A percentile compares a stretch with the other conserved stretches of the same genome.
Evolutionary conservation across 92 coral and sea anemone species (phyloP).

Genomic region (Bergia puertoricense): DNA sequence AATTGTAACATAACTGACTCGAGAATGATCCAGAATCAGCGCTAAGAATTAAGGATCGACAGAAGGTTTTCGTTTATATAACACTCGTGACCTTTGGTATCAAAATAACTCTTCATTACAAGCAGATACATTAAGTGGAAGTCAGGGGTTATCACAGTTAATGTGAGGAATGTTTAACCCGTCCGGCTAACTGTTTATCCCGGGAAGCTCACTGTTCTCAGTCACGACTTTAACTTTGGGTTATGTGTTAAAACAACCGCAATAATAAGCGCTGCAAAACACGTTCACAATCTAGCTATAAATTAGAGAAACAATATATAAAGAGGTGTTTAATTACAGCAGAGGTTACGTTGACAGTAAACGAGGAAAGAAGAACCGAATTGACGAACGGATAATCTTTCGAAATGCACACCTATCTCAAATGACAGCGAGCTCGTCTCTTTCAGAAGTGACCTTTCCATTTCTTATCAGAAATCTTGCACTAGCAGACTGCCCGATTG

Average conservation of each 20-base stretch:
- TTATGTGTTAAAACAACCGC: not conserved
- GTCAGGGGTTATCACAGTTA: constrained; percentile 4
- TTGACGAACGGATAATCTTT: not conserved
- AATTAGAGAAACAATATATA: not conserved
- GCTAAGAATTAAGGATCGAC: not conserved
- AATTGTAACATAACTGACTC: not conserved
- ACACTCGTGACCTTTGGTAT: constrained; percentile 16
- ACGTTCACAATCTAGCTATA: not conserved
- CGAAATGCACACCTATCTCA: not conserved
- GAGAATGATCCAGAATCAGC: constrained; percentile 1
- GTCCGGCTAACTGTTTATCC: not conserved
- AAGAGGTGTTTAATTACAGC: not conserved
- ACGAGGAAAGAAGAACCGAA: not conserved
- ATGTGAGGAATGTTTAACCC: not conserved
- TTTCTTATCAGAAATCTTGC: constrained; percentile 18
- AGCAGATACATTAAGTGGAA: not conserved
- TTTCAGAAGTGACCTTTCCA: not conserved
- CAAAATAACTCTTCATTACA: constrained; percentile 1
- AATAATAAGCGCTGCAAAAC: not conserved
- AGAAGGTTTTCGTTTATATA: constrained; percentile 10
- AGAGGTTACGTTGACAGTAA: not conserved
- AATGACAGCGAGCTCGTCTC: not conserved
- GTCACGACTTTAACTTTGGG: not conserved
- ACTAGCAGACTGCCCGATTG: constrained; percentile 6
- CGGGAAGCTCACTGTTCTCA: not conserved